Conservation (phyloP, 1,140 invertebrate species). For the Aplysia californica region DNA sequence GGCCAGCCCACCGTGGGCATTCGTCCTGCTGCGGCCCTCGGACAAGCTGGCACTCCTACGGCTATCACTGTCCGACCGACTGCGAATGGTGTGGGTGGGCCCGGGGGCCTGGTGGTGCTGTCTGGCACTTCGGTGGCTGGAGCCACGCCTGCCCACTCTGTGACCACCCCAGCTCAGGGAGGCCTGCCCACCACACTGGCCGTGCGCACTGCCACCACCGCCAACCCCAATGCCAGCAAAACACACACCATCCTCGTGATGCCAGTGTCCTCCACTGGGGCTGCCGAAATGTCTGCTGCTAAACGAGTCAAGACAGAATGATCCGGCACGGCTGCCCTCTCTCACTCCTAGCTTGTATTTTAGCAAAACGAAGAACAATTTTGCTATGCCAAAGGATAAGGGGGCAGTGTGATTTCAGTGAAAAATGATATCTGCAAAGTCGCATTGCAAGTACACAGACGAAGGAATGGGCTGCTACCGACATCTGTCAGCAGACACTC, state of each 20-base stretch:
- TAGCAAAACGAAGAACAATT: no score
- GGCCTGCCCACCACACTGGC: constrained; percentile 47
- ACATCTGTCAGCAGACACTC: no score
- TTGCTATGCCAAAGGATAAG: no score
- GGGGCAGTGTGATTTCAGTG: no score
- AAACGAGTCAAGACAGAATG: constrained; percentile 60
- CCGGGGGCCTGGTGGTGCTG: constrained; percentile 52
- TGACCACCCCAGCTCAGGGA: constrained; percentile 38
- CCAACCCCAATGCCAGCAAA: constrained; percentile 45
- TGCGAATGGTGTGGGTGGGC: constrained; percentile 33
- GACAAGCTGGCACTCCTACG: constrained; percentile 27
- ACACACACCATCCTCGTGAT: constrained; percentile 61
- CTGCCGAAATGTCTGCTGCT: constrained; percentile 42
- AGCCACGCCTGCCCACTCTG: constrained; percentile 35
- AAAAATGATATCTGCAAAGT: no score
- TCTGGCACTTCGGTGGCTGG: constrained; percentile 34
- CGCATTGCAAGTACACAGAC: no score
- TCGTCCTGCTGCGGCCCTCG: constrained; percentile 20
- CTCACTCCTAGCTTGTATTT: no score
- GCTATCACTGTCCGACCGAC: constrained; percentile 37
- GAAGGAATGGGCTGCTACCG: no score
- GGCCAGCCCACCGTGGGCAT: constrained; percentile 24
- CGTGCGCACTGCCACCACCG: constrained; percentile 46
- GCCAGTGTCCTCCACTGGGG: constrained; percentile 53
- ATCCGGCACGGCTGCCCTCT: neutral